A percentile compares a stretch with the other conserved stretches of the same genome.
These are phyloP conservation scores for Mercenaria mercenaria DNA, from an alignment of 1,140 invertebrate species.

Conservation along the genomic window DNA sequence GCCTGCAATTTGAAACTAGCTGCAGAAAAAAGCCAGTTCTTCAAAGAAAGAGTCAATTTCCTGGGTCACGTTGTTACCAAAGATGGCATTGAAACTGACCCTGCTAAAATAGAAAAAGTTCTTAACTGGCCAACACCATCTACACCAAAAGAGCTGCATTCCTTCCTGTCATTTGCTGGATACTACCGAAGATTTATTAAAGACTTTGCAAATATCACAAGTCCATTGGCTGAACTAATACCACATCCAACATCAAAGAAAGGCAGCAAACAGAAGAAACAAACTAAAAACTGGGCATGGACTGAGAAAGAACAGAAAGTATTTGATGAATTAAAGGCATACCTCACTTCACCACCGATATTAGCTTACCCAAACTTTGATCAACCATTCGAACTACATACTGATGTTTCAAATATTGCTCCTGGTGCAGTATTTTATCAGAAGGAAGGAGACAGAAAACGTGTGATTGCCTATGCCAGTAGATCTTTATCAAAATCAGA, in stretches of 20 bases:
- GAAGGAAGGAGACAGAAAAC: background rate
- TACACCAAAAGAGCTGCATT: background rate
- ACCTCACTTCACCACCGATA: background rate
- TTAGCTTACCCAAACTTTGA: background rate
- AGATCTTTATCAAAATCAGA: slow-evolving; percentile 46
- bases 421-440: slow-evolving; percentile 33
- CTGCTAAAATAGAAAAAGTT: slow-evolving; percentile 29
- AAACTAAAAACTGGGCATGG: background rate
- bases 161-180: slow-evolving; percentile 4
- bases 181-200: slow-evolving; percentile 2
- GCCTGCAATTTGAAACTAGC: background rate
- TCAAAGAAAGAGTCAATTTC: slow-evolving; percentile 28
- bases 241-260: background rate
- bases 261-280: background rate
- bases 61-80: slow-evolving; percentile 48
- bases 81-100: slow-evolving; percentile 45
- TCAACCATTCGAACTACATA: slow-evolving; percentile 1
- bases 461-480: slow-evolving; percentile 23
- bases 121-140: slow-evolving; percentile 38
- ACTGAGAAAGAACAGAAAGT: background rate
- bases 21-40: slow-evolving; percentile 10
- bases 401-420: background rate
- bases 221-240: background rate
- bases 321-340: background rate
- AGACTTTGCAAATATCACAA: background rate